These are phyloP conservation scores for Hydrocynus forskahlii DNA, from an alignment of 2,797 vertebrate genomes.

Conservation along the genomic window DNA sequence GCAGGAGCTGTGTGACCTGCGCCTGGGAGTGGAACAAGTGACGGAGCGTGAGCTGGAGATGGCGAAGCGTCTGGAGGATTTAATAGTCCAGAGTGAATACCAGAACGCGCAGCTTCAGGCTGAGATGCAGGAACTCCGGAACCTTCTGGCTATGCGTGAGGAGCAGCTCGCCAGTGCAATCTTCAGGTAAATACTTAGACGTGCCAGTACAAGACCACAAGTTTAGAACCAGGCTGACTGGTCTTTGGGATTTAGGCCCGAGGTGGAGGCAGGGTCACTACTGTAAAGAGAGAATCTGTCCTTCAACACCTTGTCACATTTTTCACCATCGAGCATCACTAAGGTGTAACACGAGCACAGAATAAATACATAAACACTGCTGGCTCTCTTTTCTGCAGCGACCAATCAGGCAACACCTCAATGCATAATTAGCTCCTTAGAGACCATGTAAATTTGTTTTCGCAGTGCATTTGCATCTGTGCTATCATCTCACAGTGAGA, in stretches of 20 bases:
- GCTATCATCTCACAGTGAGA: too few relatives aligned
- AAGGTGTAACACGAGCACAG: too few relatives aligned
- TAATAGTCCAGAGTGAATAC: constrained; percentile 77
- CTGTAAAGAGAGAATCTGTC: neutral
- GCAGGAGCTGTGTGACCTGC: constrained; percentile 81
- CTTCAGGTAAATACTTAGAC: constrained; percentile 74
- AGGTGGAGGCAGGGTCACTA: too few relatives aligned
- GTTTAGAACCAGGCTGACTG: neutral
- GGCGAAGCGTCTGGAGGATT: constrained; percentile 79
- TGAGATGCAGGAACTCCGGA: constrained; percentile 72
- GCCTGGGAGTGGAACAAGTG: constrained; percentile 78
- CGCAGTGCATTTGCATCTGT: too few relatives aligned
- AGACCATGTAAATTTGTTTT: too few relatives aligned
- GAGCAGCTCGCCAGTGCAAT: constrained; percentile 75
- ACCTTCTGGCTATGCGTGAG: constrained; percentile 72
- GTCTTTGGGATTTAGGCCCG: too few relatives aligned
- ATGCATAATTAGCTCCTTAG: too few relatives aligned
- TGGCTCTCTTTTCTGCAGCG: too few relatives aligned
- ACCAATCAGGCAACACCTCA: too few relatives aligned
- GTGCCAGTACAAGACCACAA: neutral
- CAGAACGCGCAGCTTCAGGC: constrained; percentile 77
- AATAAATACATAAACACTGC: too few relatives aligned
- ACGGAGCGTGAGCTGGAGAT: constrained; percentile 82
- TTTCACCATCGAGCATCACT: too few relatives aligned
- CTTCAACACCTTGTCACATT: too few relatives aligned